Percentiles rank a stretch among this genome's conserved stretches.
Conservation (phyloP, 1,140 invertebrate species). For the Mesaphorura yosii region DNA sequence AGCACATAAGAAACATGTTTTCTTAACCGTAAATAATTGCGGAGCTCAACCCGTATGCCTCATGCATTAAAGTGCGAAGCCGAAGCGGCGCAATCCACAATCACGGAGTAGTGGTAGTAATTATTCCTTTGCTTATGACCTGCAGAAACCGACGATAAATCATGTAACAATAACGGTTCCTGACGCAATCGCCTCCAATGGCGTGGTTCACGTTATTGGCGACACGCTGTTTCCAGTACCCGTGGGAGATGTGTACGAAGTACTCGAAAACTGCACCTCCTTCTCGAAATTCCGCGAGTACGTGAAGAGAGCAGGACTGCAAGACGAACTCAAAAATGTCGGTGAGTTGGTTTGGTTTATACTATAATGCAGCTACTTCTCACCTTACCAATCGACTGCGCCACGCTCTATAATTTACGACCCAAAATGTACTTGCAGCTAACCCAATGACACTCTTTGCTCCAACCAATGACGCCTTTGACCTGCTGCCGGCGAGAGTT, state of each 20-base stretch:
- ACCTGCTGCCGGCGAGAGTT: constrained; percentile 22
- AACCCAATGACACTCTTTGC: constrained; percentile 32
- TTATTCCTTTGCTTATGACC: constrained; percentile 5
- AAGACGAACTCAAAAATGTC: constrained; percentile 28
- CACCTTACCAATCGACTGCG: too few relatives aligned
- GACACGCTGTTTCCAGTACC: constrained; percentile 32
- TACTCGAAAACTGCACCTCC: constrained; percentile 30
- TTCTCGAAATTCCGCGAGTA: constrained; percentile 28
- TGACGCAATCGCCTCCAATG: constrained; percentile 30
- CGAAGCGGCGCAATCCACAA: neutral
- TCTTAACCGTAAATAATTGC: too few relatives aligned
- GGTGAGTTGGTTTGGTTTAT: constrained; percentile 12
- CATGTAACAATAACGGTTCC: constrained; percentile 31
- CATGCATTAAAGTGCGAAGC: too few relatives aligned
- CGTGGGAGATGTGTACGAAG: constrained; percentile 29
- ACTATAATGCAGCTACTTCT: neutral
- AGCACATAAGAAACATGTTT: too few relatives aligned
- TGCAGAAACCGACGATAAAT: constrained; percentile 32
- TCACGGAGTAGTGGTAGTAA: neutral
- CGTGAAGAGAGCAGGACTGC: constrained; percentile 25
- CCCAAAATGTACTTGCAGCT: constrained; percentile 8
- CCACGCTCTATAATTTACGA: too few relatives aligned
- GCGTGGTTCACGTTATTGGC: constrained; percentile 32
- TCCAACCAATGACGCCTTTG: constrained; percentile 31
- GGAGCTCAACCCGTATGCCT: too few relatives aligned